Base-by-base conservation (phyloP, 1,140 invertebrate species). In the Papilio helenus region DNA sequence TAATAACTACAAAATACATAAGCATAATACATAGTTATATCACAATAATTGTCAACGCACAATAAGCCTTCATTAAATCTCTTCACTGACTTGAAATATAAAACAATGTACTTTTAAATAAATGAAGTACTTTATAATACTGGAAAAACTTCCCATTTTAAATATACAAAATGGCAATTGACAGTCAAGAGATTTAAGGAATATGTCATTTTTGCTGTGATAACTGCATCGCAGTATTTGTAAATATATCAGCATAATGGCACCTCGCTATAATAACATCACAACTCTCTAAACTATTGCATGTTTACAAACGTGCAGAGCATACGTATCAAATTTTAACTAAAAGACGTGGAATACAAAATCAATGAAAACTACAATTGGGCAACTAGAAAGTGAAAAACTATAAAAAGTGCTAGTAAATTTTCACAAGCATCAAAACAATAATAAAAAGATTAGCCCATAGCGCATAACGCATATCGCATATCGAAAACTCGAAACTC, bases 11-110 rank as follows among this genome's bases (percentile, higher is more conserved):
- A 88, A 89, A 88, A 88, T 89, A 90, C 49, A 90, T 90, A 92
- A 91, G 90, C 90, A 90, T 92, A 87, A 85, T 90, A 91, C 88
- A 92, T 90, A 83, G 89, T 85, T 90, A 85, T 93, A 94, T 94
- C 92, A 94, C 92, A 94, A 89, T 90, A 90, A 87, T 84, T 87
- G 83, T 88, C 87, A 85, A 86, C 76, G 81, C 87, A 86, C 82
- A 87, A 79, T 86, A 89, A 89, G 86, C 86, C 77, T 86, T 86
- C 82, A 83, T 83, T 84, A 79, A 82, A 85, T 87, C 65, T 16
- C 77, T 81, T 34, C 26, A 78, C 68, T 44, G 68, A 42, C 73
- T n/a, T 18, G 34, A 26, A 68, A 46, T 65, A 79, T 14, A 79
- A 79, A 46, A 71, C 44, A n/a, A 39, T 71, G 71, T 72, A 79